Conservation (phyloP, 30 jellyfish, hydroid and myxozoan species). For the Chrysaora quinquecirrha region DNA sequence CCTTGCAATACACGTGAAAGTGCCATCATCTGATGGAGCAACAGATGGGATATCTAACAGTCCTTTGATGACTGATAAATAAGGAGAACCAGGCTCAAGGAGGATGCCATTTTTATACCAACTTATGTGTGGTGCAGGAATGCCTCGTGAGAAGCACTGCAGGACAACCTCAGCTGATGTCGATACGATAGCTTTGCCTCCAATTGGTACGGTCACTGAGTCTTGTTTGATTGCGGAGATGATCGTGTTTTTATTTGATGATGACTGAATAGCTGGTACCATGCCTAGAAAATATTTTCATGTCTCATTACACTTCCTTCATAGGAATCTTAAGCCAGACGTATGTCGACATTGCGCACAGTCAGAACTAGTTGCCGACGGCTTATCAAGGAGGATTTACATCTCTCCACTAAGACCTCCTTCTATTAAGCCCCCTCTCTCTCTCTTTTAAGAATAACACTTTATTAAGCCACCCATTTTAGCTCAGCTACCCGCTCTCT, state of each 20-base stretch:
- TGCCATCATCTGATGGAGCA: slow-evolving; percentile 66
- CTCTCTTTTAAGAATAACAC: too few relatives aligned
- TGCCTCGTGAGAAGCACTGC: slow-evolving; percentile 69
- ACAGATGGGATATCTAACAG: slow-evolving; percentile 55
- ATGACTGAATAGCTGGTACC: slow-evolving; percentile 48
- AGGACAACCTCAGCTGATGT: slow-evolving; percentile 22
- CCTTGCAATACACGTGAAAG: slow-evolving; percentile 65
- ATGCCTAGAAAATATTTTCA: slow-evolving; percentile 21
- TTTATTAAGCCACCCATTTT: too few relatives aligned
- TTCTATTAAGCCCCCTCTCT: too few relatives aligned
- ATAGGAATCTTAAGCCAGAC: too few relatives aligned
- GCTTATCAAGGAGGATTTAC: too few relatives aligned
- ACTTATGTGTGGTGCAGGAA: slow-evolving; percentile 69
- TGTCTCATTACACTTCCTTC: too few relatives aligned
- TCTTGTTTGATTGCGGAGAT: slow-evolving; percentile 33
- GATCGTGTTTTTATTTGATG: background rate
- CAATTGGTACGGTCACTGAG: slow-evolving; percentile 55
- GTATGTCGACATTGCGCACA: too few relatives aligned
- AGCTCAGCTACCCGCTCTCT: too few relatives aligned
- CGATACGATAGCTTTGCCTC: slow-evolving; percentile 48
- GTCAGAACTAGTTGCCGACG: too few relatives aligned
- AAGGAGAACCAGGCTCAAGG: slow-evolving; percentile 31
- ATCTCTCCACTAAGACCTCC: too few relatives aligned
- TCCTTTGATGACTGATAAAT: slow-evolving; percentile 33
- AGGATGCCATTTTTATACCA: slow-evolving; percentile 68